Conservation (phyloP, 2,113 vertebrate genomes). For the Sander lucioperca region DNA sequence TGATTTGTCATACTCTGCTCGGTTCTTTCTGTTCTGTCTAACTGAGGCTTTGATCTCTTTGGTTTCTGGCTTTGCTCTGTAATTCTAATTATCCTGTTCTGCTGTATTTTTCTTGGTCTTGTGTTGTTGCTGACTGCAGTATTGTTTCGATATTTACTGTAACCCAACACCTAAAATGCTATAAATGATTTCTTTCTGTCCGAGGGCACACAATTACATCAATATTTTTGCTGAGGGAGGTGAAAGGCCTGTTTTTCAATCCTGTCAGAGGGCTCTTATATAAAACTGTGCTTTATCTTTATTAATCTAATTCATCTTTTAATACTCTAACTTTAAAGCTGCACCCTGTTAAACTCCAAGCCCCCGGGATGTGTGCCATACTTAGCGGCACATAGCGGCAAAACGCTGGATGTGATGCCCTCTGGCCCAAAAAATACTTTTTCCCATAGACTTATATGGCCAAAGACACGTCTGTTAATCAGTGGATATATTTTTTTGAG, state of each 20-base stretch:
- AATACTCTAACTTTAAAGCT: not conserved
- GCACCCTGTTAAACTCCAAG: not conserved
- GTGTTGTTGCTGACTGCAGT: not conserved
- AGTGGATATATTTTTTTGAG: no score
- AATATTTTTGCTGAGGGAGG: not conserved
- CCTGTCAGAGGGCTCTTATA: not conserved
- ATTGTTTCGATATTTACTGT: not conserved
- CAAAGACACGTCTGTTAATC: no score
- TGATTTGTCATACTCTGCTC: no score
- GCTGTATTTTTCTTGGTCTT: not conserved
- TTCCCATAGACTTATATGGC: no score
- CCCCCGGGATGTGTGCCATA: no score
- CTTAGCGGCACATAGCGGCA: no score
- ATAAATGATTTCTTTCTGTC: not conserved
- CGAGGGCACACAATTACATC: not conserved
- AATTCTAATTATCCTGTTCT: conserved; percentile 1
- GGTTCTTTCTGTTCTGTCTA: not conserved
- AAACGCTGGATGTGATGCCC: no score
- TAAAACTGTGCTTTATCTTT: not conserved
- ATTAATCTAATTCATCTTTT: not conserved
- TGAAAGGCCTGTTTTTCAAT: not conserved
- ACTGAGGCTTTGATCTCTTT: not conserved
- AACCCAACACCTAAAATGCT: not conserved
- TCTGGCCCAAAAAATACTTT: no score
- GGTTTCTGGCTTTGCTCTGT: not conserved